Evolutionary conservation across 2,888 invertebrate species (phyloP), one percentile per base, ranked within the genome.

Genomic region (Sinelater perroti): DNA sequence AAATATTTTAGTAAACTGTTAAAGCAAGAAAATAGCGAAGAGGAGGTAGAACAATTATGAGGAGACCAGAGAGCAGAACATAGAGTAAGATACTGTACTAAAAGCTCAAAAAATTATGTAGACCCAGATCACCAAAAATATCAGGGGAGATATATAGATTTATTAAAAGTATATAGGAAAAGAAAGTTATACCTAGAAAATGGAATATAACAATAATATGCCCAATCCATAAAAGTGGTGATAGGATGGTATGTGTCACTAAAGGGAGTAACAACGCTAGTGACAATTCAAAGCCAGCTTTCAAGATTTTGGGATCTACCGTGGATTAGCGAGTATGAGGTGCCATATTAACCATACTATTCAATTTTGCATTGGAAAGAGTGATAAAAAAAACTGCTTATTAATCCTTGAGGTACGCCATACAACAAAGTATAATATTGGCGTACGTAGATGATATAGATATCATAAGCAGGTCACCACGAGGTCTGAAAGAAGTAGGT

Each of bases 381-480:
- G 30, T 30, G 3, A 30, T 30, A 30, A 8, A 11, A 13, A 33
- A 5, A 4, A 33, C 6, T 13, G 16, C 33, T 16, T 33, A n/a
- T 33, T 5, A 33, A 33, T 33, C 33, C 33, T n/a, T 13, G 14
- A 13, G 14, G 33, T 16, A 33, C 33, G 33, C n/a, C 16, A 33
- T 13, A 33, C 33, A 33, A 30, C 30, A 30, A 30, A 10, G n/a
- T 11, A 33, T 16, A 33, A 3, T 33, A 33, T 11, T 33, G 33
- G 33, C 14, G 3, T 13, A 33, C 16, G 33, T 3, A 3, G 33
- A 33, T 13, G 14, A 33, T n/a, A 33, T 33, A 3, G 33, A 33
- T n/a, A 33, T 13, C n/a, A 33, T 33, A 33, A 33, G 33, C 33
- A 33, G 11, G n/a, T 5, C 33, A 33, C 2, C 33, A 14, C 33